Conservation (phyloP, 2,113 vertebrate species). For the Dolichallabes microphthalmus region DNA sequence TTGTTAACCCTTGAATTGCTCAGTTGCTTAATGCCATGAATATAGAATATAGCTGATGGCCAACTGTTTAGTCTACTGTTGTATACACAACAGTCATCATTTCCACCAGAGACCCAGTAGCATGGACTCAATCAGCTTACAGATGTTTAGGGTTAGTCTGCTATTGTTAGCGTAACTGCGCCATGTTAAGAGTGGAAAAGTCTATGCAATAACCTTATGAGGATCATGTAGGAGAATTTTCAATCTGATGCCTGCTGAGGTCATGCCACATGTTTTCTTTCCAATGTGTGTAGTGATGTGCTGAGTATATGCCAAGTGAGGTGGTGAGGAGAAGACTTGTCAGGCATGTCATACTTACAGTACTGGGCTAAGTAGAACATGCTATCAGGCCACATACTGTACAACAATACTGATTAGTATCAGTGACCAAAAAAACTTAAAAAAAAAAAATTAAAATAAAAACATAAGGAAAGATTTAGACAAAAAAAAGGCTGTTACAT, state of each 20-base stretch:
- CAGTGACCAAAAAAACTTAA: background rate
- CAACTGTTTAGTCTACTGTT: conserved; percentile 28
- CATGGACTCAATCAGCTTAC: conserved; percentile 44
- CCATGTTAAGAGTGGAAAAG: conserved; percentile 23
- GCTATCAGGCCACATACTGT: conserved; percentile 6
- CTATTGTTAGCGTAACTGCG: conserved; percentile 38
- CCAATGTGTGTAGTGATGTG: background rate
- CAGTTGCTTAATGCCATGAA: background rate
- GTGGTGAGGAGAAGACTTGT: background rate
- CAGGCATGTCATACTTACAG: background rate
- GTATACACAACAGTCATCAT: conserved; percentile 20
- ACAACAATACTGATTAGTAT: background rate
- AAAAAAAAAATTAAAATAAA: too few species aligned
- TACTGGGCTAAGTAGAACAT: background rate
- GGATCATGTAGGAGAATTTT: conserved; percentile 8
- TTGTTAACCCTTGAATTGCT: background rate
- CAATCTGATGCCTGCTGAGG: background rate
- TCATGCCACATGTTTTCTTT: conserved; percentile 13
- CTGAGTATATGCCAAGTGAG: background rate
- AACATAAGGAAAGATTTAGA: background rate
- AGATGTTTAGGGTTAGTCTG: conserved; percentile 39
- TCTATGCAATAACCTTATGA: conserved; percentile 20
- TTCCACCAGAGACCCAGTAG: conserved; percentile 29
- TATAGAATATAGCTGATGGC: background rate
- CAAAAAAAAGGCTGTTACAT: background rate